Evolutionary conservation across 2,113 vertebrate species (phyloP).

Genomic region (Gavialis gangeticus): DNA sequence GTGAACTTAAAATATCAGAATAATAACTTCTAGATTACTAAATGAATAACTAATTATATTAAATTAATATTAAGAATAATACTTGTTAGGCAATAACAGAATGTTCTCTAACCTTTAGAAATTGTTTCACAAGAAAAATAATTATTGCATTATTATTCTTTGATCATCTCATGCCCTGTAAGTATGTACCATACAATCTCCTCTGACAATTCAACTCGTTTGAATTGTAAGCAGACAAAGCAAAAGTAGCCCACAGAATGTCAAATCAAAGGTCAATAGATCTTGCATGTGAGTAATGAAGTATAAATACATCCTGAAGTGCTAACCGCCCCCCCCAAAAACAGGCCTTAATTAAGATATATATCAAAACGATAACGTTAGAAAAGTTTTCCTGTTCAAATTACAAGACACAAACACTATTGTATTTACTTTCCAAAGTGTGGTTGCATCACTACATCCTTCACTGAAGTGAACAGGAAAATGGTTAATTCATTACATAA

Average conservation of each 20-base stretch:
- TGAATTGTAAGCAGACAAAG: neutral
- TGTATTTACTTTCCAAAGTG: constrained; percentile 30
- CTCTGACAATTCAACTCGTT: neutral
- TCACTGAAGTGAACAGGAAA: neutral
- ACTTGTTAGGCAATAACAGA: neutral
- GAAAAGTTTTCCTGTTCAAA: constrained; percentile 8
- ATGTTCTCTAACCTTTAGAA: neutral
- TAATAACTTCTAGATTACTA: neutral
- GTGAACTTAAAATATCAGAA: neutral
- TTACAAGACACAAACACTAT: constrained; percentile 14
- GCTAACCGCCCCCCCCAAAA: neutral
- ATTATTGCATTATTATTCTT: neutral
- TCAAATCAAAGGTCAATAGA: constrained; percentile 40
- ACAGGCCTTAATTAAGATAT: neutral
- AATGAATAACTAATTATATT: neutral
- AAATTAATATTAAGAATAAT: accelerated
- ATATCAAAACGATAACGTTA: constrained; percentile 47
- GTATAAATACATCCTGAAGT: neutral
- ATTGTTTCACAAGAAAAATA: neutral
- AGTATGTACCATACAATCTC: neutral
- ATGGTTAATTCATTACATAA: neutral
- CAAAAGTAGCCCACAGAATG: neutral
- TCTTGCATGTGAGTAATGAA: neutral
- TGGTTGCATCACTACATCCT: accelerated
- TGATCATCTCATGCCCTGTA: neutral